Evolutionary conservation across 2,888 invertebrate species (phyloP).

Genomic region (Steinernema carpocapsae): DNA sequence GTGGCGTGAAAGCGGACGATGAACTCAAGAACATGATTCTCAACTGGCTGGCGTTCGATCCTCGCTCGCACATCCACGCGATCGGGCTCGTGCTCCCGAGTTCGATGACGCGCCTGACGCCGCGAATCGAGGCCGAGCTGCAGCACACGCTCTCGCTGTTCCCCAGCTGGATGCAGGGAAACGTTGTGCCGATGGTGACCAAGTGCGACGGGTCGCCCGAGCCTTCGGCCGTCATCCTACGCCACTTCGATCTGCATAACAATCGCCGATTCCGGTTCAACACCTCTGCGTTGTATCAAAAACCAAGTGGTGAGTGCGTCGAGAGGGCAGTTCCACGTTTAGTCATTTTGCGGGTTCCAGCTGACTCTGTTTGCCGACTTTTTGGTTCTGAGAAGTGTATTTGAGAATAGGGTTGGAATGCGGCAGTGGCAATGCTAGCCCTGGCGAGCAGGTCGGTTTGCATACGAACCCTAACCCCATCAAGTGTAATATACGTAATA

Average conservation of each 20-base stretch:
- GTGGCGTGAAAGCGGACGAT: conserved; percentile 38
- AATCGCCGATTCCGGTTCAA: conserved; percentile 39
- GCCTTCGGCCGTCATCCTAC: conserved; percentile 35
- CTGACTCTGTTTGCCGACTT: neutral
- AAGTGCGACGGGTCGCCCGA: conserved; percentile 37
- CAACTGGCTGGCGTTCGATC: conserved; percentile 50
- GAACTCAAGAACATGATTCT: conserved; percentile 44
- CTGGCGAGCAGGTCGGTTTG: neutral
- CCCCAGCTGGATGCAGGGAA: conserved; percentile 40
- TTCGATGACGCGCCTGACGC: conserved; percentile 47
- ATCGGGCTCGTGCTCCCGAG: conserved; percentile 54
- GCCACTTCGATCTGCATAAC: conserved; percentile 40
- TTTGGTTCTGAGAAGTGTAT: too few species aligned
- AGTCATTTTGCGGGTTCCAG: neutral
- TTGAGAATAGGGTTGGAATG: neutral
- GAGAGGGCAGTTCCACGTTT: neutral
- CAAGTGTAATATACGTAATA: too few species aligned
- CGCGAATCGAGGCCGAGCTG: conserved; percentile 52
- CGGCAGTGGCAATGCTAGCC: neutral
- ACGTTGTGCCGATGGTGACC: conserved; percentile 41
- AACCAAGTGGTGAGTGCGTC: conserved; percentile 32
- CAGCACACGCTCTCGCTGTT: conserved; percentile 43
- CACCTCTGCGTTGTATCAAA: conserved; percentile 32
- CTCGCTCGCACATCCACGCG: conserved; percentile 50
- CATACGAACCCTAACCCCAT: too few species aligned